A percentile compares a stretch with the other conserved stretches of the same genome.
Conservation (phyloP, 1,140 invertebrate genomes). For the Paralvinella palmiformis region DNA sequence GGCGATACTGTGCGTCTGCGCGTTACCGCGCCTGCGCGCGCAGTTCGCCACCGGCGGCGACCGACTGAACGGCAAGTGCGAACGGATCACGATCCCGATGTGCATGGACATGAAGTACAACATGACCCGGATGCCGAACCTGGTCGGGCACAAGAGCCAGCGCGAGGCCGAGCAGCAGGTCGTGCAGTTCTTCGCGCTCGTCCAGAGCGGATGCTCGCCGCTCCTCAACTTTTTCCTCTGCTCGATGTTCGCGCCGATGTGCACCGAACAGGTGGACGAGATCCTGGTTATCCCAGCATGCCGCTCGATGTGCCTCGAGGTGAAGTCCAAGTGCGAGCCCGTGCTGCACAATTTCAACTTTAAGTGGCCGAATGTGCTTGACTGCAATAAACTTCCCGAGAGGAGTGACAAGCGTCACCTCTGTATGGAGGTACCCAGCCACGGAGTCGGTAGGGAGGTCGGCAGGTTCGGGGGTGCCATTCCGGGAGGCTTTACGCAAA, state of each 20-base stretch:
- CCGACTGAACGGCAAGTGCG: slow-evolving; percentile 72
- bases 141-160: slow-evolving; percentile 86
- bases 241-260: slow-evolving; percentile 91
- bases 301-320: slow-evolving; percentile 49
- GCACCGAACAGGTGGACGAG: slow-evolving; percentile 52
- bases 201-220: slow-evolving; percentile 65
- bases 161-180: slow-evolving; percentile 71
- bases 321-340: slow-evolving; percentile 48
- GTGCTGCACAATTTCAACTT: slow-evolving; percentile 45
- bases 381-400: slow-evolving; percentile 47
- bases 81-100: slow-evolving; percentile 84
- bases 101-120: slow-evolving; percentile 92
- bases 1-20: too few species aligned
- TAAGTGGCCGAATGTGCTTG: slow-evolving; percentile 44
- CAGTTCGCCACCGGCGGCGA: too few species aligned
- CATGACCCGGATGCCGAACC: slow-evolving; percentile 91
- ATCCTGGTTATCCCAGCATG: slow-evolving; percentile 49
- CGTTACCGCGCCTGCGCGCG: too few species aligned
- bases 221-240: slow-evolving; percentile 88
- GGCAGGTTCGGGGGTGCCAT: neutral
- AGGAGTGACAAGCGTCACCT: slow-evolving; percentile 60
- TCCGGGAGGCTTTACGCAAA: slow-evolving; percentile 14
- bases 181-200: slow-evolving; percentile 49
- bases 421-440: slow-evolving; percentile 73
- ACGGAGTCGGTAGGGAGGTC: slow-evolving; percentile 26